Conservation (phyloP, 2,888 invertebrate species). For the Odontocerum albicorne region DNA sequence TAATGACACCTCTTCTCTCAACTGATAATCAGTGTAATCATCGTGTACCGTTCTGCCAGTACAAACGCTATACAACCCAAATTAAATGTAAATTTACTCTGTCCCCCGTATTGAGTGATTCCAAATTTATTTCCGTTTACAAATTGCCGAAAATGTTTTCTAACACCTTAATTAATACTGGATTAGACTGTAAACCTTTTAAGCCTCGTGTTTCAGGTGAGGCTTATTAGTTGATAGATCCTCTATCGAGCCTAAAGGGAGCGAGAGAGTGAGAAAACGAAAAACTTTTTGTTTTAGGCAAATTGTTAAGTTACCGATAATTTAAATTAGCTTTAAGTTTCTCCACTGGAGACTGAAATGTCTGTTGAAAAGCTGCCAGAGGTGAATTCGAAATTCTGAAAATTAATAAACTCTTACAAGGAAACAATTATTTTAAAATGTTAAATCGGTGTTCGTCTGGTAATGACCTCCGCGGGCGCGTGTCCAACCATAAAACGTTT, state of each 20-base stretch:
- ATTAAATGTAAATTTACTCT: not conserved
- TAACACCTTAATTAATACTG: not conserved
- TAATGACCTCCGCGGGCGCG: too few species aligned
- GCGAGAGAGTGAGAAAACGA: too few species aligned
- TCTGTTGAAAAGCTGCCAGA: too few species aligned
- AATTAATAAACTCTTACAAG: too few species aligned
- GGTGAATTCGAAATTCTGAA: too few species aligned
- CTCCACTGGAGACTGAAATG: too few species aligned
- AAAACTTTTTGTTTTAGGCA: not conserved
- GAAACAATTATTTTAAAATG: too few species aligned
- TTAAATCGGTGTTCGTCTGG: too few species aligned
- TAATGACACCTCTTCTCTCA: slow-evolving; percentile 26
- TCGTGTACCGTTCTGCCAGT: not conserved
- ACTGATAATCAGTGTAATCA: slow-evolving; percentile 7
- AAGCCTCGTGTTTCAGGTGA: not conserved
- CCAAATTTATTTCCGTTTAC: not conserved
- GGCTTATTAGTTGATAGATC: not conserved
- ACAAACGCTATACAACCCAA: not conserved
- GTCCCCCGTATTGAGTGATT: not conserved
- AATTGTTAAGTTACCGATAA: not conserved
- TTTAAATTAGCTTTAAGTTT: too few species aligned
- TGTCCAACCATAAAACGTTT: too few species aligned
- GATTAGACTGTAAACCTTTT: not conserved
- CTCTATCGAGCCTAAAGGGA: not conserved
- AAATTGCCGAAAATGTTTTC: not conserved